These are phyloP conservation scores for Nothocercus nigrocapillus DNA, from an alignment of 2,113 vertebrate species.

Conservation along the genomic window DNA sequence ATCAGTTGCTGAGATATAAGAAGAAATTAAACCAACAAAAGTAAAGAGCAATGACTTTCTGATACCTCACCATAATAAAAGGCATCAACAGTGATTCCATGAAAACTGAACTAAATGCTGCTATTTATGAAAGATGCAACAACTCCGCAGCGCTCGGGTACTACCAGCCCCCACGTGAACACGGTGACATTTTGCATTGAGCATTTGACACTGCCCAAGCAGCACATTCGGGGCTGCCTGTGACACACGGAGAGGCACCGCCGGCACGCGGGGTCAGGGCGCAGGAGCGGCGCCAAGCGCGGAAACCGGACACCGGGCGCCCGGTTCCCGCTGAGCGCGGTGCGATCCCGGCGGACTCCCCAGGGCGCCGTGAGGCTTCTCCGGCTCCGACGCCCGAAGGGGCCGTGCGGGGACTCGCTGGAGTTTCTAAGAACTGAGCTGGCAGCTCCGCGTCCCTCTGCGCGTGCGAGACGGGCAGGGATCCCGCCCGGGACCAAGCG, in stretches of 20 bases:
- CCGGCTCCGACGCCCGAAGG: too few species aligned
- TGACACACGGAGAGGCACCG: neutral
- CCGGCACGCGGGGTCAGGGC: neutral
- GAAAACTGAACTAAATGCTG: neutral
- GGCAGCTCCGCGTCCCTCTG: neutral
- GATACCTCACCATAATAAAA: neutral
- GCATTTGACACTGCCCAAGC: neutral
- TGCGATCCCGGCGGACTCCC: neutral
- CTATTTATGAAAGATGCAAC: rapidly evolving
- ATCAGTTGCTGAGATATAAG: rapidly evolving
- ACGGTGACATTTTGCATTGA: neutral
- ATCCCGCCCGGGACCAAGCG: too few species aligned
- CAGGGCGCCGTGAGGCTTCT: too few species aligned
- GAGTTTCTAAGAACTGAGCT: neutral
- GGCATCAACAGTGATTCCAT: neutral
- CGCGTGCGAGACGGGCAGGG: neutral
- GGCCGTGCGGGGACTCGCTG: rapidly evolving
- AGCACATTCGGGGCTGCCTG: rapidly evolving
- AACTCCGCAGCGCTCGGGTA: neutral
- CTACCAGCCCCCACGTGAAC: rapidly evolving
- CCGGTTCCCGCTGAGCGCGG: too few species aligned
- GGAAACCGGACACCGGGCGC: constrained; percentile 6
- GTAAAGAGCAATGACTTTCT: neutral
- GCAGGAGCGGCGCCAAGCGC: neutral
- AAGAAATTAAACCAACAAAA: neutral